A percentile compares a stretch with the other conserved stretches of the same genome.
phyloP scores from a whole-genome alignment of 2,797 vertebrate species.

The Echiichthys vipera region DNA sequence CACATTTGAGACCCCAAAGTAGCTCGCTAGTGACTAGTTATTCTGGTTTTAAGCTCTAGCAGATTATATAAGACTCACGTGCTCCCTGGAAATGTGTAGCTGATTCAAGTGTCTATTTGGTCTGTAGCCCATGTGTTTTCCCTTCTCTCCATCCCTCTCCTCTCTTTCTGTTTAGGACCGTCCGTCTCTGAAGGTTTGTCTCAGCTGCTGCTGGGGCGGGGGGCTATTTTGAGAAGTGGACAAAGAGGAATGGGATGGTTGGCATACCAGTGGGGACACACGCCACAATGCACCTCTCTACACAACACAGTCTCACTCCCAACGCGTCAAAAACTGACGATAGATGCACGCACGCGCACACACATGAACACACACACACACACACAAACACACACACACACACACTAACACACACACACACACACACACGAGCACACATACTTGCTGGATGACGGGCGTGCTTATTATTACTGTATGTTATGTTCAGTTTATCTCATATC shows the following conservation, averaged over 20 bases:
- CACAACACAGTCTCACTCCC: too few relatives aligned
- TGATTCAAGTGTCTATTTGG: too few relatives aligned
- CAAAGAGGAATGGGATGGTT: conserved; percentile 75
- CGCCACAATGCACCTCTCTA: neutral
- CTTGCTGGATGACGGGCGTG: neutral
- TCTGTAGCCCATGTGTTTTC: too few relatives aligned
- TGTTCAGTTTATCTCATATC: neutral
- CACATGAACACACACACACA: neutral
- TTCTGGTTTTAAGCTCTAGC: neutral
- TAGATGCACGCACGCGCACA: neutral
- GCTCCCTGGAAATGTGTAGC: too few relatives aligned
- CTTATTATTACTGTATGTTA: neutral
- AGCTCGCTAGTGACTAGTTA: neutral
- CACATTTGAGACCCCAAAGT: neutral
- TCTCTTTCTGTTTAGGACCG: neutral
- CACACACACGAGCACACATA: neutral
- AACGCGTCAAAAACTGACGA: too few relatives aligned
- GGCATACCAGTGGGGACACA: conserved; percentile 62
- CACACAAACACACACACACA: neutral
- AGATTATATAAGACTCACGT: neutral
- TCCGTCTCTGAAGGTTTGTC: conserved; percentile 62
- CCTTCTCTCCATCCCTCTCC: neutral
- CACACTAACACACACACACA: neutral
- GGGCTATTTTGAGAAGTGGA: conserved; percentile 79
- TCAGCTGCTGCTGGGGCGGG: conserved; percentile 67